phyloP scores from a whole-genome alignment of 2,888 invertebrate genomes.

The Limnephilus rhombicus region DNA sequence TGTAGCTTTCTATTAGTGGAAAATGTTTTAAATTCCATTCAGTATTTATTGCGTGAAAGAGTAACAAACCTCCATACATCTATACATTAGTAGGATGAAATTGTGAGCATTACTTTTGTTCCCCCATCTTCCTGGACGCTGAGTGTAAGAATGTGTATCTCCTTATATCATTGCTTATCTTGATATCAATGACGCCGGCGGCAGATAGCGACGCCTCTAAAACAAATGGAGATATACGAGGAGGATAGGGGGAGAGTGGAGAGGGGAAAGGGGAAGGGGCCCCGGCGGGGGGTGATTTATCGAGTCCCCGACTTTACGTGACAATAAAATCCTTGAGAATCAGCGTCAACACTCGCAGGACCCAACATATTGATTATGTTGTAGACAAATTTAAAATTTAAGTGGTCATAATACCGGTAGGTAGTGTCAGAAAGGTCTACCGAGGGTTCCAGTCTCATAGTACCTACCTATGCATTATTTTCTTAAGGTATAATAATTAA shows the following conservation, averaged over 20 bases:
- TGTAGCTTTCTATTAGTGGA: no score
- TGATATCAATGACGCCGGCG: slow-evolving; percentile 47
- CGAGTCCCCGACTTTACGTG: slow-evolving; percentile 38
- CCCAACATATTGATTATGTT: not conserved
- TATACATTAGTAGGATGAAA: not conserved
- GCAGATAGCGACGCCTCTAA: slow-evolving; percentile 46
- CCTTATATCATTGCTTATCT: slow-evolving; percentile 35
- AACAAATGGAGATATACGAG: slow-evolving; percentile 54
- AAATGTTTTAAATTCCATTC: no score
- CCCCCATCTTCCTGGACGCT: not conserved
- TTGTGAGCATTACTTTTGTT: not conserved
- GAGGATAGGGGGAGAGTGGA: not conserved
- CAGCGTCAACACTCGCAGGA: not conserved
- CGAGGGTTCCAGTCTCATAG: not conserved
- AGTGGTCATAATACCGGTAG: not conserved
- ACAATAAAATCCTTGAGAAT: slow-evolving; percentile 42
- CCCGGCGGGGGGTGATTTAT: slow-evolving; percentile 40
- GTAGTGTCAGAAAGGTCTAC: not conserved
- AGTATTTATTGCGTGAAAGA: no score
- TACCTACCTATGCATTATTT: not conserved
- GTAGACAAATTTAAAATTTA: not conserved
- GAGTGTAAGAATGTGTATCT: not conserved
- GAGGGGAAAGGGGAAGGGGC: not conserved
- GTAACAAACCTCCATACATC: no score
- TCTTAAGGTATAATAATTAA: no score